Percentiles rank a stretch among this genome's conserved stretches.
These are phyloP conservation scores for Pseudotriccus pelzelni DNA, from an alignment of 2,797 vertebrate genomes.

Conservation along the genomic window DNA sequence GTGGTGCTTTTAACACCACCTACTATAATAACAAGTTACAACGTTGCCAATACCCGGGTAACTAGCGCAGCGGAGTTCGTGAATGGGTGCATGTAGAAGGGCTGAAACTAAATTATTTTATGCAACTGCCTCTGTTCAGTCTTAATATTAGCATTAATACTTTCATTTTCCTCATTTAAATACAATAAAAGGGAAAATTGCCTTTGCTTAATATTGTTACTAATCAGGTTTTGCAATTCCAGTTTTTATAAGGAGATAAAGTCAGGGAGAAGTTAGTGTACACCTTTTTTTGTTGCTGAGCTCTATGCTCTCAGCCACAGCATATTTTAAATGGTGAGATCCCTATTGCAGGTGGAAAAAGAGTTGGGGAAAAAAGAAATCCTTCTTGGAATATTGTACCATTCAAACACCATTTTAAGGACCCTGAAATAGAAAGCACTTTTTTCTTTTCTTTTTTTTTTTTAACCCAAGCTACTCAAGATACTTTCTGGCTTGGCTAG, in stretches of 20 bases:
- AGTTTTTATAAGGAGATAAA: background rate
- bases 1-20: background rate
- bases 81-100: background rate
- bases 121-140: background rate
- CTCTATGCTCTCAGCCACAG: background rate
- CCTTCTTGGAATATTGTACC: background rate
- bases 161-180: constrained; percentile 25
- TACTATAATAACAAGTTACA: background rate
- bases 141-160: background rate
- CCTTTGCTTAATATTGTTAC: background rate
- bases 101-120: background rate
- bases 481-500: background rate
- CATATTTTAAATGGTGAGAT: background rate
- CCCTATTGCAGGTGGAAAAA: background rate
- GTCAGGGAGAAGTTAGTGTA: background rate
- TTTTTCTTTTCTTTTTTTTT: background rate
- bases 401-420: background rate
- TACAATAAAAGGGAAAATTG: background rate
- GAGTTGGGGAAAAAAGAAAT: background rate
- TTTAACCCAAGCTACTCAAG: background rate
- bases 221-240: background rate
- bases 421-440: background rate
- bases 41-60: background rate
- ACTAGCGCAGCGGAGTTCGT: rapidly evolving
- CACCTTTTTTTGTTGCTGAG: background rate